Evolutionary conservation across 2,797 vertebrate genomes (phyloP).

Genomic region (Brachyrhaphis roseni): DNA sequence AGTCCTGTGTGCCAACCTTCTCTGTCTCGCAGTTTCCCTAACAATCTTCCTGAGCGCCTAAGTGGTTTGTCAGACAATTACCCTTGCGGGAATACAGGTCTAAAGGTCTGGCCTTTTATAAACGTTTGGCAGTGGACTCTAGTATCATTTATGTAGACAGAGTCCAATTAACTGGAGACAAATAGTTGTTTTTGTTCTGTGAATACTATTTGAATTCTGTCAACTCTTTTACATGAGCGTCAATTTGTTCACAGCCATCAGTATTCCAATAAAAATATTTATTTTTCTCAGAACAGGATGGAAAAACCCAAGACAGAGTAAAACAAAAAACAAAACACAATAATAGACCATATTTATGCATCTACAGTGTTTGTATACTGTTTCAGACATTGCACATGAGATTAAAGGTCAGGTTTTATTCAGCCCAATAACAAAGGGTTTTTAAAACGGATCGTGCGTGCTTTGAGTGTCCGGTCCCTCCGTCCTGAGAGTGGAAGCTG

Average conservation of each 20-base stretch:
- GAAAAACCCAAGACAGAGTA: neutral
- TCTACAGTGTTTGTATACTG: neutral
- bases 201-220: neutral
- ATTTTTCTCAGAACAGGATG: neutral
- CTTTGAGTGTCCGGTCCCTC: neutral
- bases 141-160: conserved; percentile 12
- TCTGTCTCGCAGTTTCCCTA: conserved; percentile 24
- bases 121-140: conserved; percentile 7
- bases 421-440: neutral
- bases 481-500: neutral
- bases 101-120: conserved; percentile 10
- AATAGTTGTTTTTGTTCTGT: neutral
- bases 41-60: conserved; percentile 29
- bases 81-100: conserved; percentile 6
- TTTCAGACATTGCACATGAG: neutral
- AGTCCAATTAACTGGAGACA: conserved; percentile 41
- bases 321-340: neutral
- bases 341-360: neutral
- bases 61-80: conserved; percentile 5
- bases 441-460: neutral
- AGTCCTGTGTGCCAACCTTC: conserved; percentile 10
- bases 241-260: neutral
- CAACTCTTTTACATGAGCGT: neutral
- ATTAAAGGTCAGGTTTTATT: neutral
- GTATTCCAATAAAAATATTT: neutral